Evolutionary conservation across 2,797 vertebrate species (phyloP).

Genomic region (Sebastiscus tertius): DNA sequence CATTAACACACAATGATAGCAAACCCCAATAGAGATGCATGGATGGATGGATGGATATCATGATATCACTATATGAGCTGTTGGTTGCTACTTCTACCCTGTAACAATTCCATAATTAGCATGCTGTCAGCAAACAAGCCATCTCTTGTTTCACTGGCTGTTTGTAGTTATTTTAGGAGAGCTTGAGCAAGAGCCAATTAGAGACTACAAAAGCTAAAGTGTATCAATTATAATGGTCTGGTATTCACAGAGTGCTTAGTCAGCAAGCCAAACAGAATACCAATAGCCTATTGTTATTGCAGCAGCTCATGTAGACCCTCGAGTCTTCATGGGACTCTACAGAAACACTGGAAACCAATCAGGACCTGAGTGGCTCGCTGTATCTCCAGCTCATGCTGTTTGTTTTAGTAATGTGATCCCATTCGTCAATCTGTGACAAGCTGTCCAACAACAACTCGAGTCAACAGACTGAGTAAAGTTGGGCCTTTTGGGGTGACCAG

Average conservation of each 20-base stretch:
- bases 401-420: constrained; percentile 71
- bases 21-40: constrained; percentile 13
- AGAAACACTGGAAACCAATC: constrained; percentile 26
- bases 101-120: constrained; percentile 67
- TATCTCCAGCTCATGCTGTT: constrained; percentile 63
- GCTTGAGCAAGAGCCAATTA: constrained; percentile 48
- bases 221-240: constrained; percentile 46
- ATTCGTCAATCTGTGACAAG: constrained; percentile 65
- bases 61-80: constrained; percentile 1
- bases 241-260: constrained; percentile 42
- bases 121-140: constrained; percentile 56
- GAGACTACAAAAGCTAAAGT: constrained; percentile 53
- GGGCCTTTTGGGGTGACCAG: constrained; percentile 53
- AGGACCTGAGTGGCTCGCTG: constrained; percentile 16
- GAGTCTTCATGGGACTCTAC: constrained; percentile 8
- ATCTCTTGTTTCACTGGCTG: constrained; percentile 60
- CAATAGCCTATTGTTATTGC: constrained; percentile 9
- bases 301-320: not conserved
- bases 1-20: constrained; percentile 17
- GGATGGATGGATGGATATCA: constrained; percentile 10
- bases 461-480: constrained; percentile 50
- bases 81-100: constrained; percentile 25
- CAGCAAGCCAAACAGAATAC: constrained; percentile 29
- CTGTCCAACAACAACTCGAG: constrained; percentile 59
- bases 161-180: constrained; percentile 70